Evolutionary conservation across 2,888 invertebrate genomes (phyloP).

Genomic region (Tridacna crocea): DNA sequence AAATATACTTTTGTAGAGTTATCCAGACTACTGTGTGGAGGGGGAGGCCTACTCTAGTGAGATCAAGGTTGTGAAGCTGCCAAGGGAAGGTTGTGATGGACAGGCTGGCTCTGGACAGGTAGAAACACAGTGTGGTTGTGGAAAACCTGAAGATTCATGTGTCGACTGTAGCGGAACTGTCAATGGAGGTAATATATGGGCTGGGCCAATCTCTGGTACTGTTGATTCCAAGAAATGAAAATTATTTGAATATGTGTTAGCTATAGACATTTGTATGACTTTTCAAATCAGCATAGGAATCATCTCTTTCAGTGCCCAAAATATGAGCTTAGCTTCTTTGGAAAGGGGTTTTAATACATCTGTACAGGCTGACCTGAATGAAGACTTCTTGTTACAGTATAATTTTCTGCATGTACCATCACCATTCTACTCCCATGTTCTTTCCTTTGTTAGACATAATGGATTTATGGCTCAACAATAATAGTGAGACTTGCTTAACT

Average conservation of each 20-base stretch:
- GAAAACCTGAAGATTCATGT: neutral
- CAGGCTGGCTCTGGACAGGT: neutral
- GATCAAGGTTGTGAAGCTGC: neutral
- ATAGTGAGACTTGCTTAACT: no score
- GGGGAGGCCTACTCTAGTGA: neutral
- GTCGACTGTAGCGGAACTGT: neutral
- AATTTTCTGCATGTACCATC: no score
- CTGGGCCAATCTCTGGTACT: neutral
- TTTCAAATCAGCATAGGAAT: no score
- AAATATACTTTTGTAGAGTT: neutral
- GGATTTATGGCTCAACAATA: no score
- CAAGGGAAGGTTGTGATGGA: constrained; percentile 12
- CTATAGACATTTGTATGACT: neutral
- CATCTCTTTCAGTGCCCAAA: no score
- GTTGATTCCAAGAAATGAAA: neutral
- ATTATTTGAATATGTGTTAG: neutral
- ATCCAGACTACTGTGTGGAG: constrained; percentile 5
- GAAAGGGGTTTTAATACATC: no score
- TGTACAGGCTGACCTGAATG: no score
- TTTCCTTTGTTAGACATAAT: no score
- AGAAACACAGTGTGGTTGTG: constrained; percentile 13
- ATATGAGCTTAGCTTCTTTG: no score
- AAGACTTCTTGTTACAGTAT: no score
- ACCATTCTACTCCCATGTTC: no score
- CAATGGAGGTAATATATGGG: constrained; percentile 13